Evolutionary conservation across 2,888 invertebrate species (phyloP).

Genomic region (Spodoptera exigua): DNA sequence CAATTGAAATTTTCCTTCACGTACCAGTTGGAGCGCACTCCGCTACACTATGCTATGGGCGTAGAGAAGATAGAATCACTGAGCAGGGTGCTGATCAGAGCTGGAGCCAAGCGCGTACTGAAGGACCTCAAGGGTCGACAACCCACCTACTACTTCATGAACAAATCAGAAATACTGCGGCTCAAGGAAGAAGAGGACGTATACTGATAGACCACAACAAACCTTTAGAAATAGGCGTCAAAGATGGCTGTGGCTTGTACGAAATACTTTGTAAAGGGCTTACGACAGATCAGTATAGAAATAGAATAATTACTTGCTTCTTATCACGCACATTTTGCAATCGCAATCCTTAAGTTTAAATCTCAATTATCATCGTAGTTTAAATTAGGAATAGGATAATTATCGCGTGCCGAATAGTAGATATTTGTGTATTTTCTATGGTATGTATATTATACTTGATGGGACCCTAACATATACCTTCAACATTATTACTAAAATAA

Average conservation of each 20-base stretch:
- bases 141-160: slow-evolving; percentile 97
- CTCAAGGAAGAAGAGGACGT: slow-evolving; percentile 95
- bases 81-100: slow-evolving; percentile 94
- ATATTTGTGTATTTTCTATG: slow-evolving; percentile 56
- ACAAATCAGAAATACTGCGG: slow-evolving; percentile 95
- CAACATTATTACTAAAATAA: slow-evolving; percentile 60
- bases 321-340: slow-evolving; percentile 70
- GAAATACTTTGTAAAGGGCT: slow-evolving; percentile 55
- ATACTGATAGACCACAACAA: slow-evolving; percentile 72
- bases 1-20: slow-evolving; percentile 1
- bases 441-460: slow-evolving; percentile 64
- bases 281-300: slow-evolving; percentile 45
- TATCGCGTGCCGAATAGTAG: slow-evolving; percentile 68
- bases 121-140: slow-evolving; percentile 97
- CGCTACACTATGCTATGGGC: slow-evolving; percentile 97
- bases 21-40: slow-evolving; percentile 94
- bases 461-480: slow-evolving; percentile 76
- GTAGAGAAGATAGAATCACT: slow-evolving; percentile 94
- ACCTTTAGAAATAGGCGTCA: slow-evolving; percentile 41
- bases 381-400: slow-evolving; percentile 47
- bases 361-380: slow-evolving; percentile 35
- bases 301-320: slow-evolving; percentile 60
- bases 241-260: slow-evolving; percentile 63
- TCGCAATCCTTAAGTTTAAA: slow-evolving; percentile 54
- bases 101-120: slow-evolving; percentile 94